Conservation (phyloP, 92 coral and sea anemone genomes). For the Parazoanthus darwini region DNA sequence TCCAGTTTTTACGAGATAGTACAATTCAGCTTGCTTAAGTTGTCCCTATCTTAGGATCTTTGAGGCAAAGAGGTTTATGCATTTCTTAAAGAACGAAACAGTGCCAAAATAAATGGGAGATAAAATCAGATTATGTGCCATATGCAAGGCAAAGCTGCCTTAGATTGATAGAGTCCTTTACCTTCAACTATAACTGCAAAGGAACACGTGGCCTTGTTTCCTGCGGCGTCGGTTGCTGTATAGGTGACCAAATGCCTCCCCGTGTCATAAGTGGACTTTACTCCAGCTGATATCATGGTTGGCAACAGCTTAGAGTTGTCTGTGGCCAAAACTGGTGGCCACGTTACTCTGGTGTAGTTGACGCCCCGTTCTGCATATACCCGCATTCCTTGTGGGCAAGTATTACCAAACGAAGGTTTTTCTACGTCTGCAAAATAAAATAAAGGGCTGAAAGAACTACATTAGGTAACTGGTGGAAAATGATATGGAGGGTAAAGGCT, state of each 20-base stretch:
- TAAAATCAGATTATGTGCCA: no score
- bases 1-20: no score
- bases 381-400: neutral
- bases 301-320: slow-evolving; percentile 68
- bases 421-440: slow-evolving; percentile 3
- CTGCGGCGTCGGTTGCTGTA: slow-evolving; percentile 58
- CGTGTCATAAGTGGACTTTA: slow-evolving; percentile 14
- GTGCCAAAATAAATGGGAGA: no score
- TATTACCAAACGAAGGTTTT: neutral
- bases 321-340: slow-evolving; percentile 61
- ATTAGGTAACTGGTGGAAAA: neutral
- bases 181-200: slow-evolving; percentile 58
- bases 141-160: no score
- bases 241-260: slow-evolving; percentile 56
- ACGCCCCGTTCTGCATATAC: slow-evolving; percentile 50
- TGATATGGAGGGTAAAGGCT: neutral
- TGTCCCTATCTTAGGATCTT: no score
- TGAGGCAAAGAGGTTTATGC: no score
- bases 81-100: no score
- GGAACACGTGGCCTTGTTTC: slow-evolving; percentile 52
- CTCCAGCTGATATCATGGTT: slow-evolving; percentile 28
- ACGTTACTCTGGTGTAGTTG: slow-evolving; percentile 43
- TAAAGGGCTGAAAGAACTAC: neutral
- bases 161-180: slow-evolving; percentile 1
- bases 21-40: no score